A percentile compares a stretch with the other conserved stretches of the same genome.
Evolutionary conservation across 1,140 invertebrate genomes (phyloP).

Genomic region (Drosophila littoralis): DNA sequence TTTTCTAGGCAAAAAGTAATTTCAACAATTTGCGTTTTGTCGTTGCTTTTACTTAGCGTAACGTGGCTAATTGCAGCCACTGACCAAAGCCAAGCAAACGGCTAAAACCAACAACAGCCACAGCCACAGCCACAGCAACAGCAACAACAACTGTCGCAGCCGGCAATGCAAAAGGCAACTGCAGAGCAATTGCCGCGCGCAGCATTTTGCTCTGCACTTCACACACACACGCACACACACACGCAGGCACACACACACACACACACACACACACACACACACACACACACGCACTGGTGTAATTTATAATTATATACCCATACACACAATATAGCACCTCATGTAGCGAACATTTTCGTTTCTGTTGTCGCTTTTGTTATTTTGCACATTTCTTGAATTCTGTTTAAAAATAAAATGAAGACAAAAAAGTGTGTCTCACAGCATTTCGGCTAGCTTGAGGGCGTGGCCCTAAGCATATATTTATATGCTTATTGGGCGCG

Average conservation of each 20-base stretch:
- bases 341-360: constrained; percentile 24
- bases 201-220: constrained; percentile 2
- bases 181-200: constrained; percentile 1
- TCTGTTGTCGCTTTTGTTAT: constrained; percentile 12
- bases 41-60: constrained; percentile 45
- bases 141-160: constrained; percentile 22
- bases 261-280: background rate
- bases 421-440: constrained; percentile 1
- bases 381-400: constrained; percentile 22
- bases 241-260: background rate
- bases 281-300: background rate
- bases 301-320: constrained; percentile 15
- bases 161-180: constrained; percentile 21
- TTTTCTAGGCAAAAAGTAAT: constrained; percentile 47
- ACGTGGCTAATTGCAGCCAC: constrained; percentile 53
- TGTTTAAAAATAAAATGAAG: constrained; percentile 41
- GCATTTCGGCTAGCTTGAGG: constrained; percentile 2
- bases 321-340: background rate
- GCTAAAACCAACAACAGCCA: constrained; percentile 8
- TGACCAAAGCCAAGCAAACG: constrained; percentile 23
- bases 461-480: constrained; percentile 22
- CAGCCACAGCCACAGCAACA: background rate
- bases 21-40: constrained; percentile 39
- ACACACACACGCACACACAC: background rate
- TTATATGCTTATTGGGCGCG: constrained; percentile 9